Percentiles rank a stretch among this genome's conserved stretches.
phyloP scores from a whole-genome alignment of 2,113 vertebrate genomes.

The Balaenoptera acutorostrata region DNA sequence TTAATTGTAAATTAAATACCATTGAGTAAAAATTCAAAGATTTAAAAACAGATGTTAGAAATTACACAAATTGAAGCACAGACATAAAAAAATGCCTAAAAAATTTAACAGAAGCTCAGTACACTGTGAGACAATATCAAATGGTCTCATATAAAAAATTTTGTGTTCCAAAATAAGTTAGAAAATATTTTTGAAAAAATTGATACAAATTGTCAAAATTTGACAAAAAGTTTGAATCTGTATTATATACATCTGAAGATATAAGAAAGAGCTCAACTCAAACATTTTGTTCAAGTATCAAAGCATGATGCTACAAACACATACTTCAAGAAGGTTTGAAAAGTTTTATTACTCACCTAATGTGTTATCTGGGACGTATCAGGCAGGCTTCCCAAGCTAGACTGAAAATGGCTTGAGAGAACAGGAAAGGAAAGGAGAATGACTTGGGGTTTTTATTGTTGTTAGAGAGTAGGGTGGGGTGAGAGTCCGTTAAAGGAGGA shows the following conservation, averaged over 20 bases:
- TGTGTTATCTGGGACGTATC: not conserved
- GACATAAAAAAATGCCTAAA: not conserved
- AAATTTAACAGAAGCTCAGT: not conserved
- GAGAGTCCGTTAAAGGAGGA: not conserved
- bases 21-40: not conserved
- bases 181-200: not conserved
- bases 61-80: not conserved
- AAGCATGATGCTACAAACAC: not conserved
- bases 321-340: too few relatives aligned
- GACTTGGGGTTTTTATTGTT: not conserved
- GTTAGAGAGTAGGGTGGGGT: not conserved
- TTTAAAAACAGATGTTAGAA: not conserved
- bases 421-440: not conserved
- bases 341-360: not conserved
- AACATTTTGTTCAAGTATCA: not conserved
- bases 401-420: not conserved
- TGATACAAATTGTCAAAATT: not conserved
- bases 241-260: not conserved
- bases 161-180: not conserved
- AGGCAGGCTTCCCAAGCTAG: not conserved
- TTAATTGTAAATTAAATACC: not conserved
- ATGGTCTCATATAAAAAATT: not conserved
- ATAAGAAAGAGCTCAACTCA: not conserved
- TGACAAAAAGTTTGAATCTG: not conserved
- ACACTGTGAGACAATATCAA: not conserved